Evolutionary conservation across 2,113 vertebrate species (phyloP), one percentile per base, ranked within the genome.

Genomic region (Melanerpes aurifrons): DNA sequence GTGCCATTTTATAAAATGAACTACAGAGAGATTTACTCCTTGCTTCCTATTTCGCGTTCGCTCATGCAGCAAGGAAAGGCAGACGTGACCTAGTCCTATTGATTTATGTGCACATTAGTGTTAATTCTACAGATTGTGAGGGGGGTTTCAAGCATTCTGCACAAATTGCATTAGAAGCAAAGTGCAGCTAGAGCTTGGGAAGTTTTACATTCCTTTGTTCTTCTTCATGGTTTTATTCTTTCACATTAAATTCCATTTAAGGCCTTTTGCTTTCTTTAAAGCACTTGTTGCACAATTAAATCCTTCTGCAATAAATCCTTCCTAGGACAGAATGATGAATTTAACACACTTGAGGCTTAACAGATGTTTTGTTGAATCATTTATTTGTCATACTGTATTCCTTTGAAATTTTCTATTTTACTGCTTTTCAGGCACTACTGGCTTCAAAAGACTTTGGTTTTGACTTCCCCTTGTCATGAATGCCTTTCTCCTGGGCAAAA

Each of bases 51-150:
- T 71, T 75, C 66, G 12, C 29, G 89, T 31, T 82, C 9, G 0
- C 59, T 75, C 82, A 86, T 91, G 95, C 94, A 80, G 85, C 15
- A 28, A 91, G 82, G 86, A 71, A 87, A 62, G 84, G 87, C 53
- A 93, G 82, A 40, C 76, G 50, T 66, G 91, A 82, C 84, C 72
- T 61, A 48, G 53, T 80, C 87, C 72, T 76, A 0, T 1, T 80
- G 93, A 95, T 91, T 90, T 67, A 93, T 69, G 85, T 78, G 64
- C 43, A n/a, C 31, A 43, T 67, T 61, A 15, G 25, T 40, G 4
- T 50, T 86, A 86, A 92, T 87, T 93, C 66, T 71, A 12, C 29
- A 61, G 25, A 53, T 13, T 12, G 40, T 20, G 45, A 57, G 11
- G 10, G 8, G 4, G 32, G 35, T 74, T 53, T 62, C 45, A 74